Evolutionary conservation across 2,888 invertebrate species (phyloP), one percentile per base, ranked within the genome.

Genomic region (Apamea crenata): DNA sequence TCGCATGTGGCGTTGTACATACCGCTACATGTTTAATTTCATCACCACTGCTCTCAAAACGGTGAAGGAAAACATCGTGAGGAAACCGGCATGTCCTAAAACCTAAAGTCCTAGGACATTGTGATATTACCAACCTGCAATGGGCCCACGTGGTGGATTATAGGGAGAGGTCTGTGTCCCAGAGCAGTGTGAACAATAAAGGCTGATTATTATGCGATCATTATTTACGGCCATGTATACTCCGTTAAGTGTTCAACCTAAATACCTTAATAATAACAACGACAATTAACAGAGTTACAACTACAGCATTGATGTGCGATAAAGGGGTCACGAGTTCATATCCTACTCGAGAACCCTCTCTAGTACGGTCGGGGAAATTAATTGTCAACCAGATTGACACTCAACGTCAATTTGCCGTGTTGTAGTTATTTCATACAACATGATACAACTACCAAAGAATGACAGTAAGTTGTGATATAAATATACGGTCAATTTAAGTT

Each of bases 311-410:
- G 72, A 68, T 14, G 44, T 12, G 6, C 16, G 85, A 85, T 85
- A 81, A 85, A 65, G 29, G 25, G 83, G 83, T 83, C 85, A 81
- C 7, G 68, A 81, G 85, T 81, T 85, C 76, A 83, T 69, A 81
- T 83, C 81, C 83, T 81, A 36, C 63, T 85, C 25, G 29, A 47
- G 74, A 61, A 44, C 74, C 44, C 85, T 56, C 32, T 72, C 0
- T 36, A 44, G 6, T 81, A 36, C 21, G 21, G 16, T 5, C 18
- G 44, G 63, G 21, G n/a, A 21, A 71, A n/a, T n/a, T 61, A n/a
- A n/a, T 71, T 71, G n/a, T 36, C n/a, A 36, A 18, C 18, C 36
- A n/a, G n/a, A 18, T 70, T 53, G 32, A 70, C 25, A 32, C 53
- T 1, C n/a, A 18, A 53, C 6, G 1, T 70, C 32, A n/a, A 36